Percentiles rank a stretch among this genome's conserved stretches.
Evolutionary conservation across 2,797 vertebrate genomes (phyloP).

Genomic region (Sebastes minor): DNA sequence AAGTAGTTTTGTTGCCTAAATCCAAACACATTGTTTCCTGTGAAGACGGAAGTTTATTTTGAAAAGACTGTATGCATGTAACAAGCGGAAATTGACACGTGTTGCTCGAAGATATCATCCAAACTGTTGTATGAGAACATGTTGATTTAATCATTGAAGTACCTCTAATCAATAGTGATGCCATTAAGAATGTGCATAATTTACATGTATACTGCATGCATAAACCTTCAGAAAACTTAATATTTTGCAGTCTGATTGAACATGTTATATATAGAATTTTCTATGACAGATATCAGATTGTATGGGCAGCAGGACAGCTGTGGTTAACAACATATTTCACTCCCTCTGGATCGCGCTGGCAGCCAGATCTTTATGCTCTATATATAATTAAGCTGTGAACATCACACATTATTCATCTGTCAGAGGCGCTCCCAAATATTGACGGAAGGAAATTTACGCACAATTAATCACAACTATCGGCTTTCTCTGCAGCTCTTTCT

Average conservation of each 20-base stretch:
- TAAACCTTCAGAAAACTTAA: background rate
- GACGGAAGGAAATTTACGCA: conserved; percentile 54
- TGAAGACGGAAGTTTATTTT: too few species aligned
- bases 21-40: too few species aligned
- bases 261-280: conserved; percentile 11
- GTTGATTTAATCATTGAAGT: background rate
- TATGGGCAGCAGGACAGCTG: conserved; percentile 27
- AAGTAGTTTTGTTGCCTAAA: too few species aligned
- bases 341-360: conserved; percentile 27
- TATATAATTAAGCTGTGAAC: conserved; percentile 66
- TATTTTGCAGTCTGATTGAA: background rate
- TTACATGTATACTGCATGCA: background rate
- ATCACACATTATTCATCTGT: conserved; percentile 64
- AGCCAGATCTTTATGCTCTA: conserved; percentile 40
- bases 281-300: conserved; percentile 28
- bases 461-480: conserved; percentile 63
- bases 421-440: conserved; percentile 40
- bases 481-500: conserved; percentile 26
- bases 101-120: too few species aligned
- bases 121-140: background rate
- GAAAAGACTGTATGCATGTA: too few species aligned
- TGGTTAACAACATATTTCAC: conserved; percentile 33
- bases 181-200: background rate
- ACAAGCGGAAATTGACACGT: too few species aligned
- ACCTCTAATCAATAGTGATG: background rate